phyloP scores from a whole-genome alignment of 1,140 invertebrate genomes.

The Heliconius melpomene region DNA sequence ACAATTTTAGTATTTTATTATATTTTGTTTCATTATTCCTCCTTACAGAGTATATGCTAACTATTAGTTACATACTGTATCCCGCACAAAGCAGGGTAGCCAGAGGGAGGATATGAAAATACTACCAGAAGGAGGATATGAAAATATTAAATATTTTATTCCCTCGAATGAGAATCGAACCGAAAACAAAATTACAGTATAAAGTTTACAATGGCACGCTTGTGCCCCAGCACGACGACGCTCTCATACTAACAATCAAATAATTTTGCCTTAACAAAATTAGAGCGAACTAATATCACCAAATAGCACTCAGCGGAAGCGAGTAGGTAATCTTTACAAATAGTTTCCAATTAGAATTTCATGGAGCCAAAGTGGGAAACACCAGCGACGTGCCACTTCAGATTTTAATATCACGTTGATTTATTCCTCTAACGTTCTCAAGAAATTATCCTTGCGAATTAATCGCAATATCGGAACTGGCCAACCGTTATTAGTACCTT shows the following conservation, averaged over 20 bases:
- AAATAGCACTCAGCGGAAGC: not conserved
- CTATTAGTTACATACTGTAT: too few relatives aligned
- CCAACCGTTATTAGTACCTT: slow-evolving; percentile 79
- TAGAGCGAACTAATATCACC: not conserved
- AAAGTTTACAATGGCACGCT: too few relatives aligned
- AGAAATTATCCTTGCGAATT: slow-evolving; percentile 62
- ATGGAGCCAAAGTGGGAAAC: slow-evolving; percentile 15
- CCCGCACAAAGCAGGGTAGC: too few relatives aligned
- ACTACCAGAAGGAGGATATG: too few relatives aligned
- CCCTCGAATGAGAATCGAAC: too few relatives aligned
- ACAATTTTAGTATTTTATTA: too few relatives aligned
- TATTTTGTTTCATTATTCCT: too few relatives aligned
- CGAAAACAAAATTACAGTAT: too few relatives aligned
- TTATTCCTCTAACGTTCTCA: slow-evolving; percentile 48
- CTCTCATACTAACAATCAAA: not conserved
- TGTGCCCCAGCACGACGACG: too few relatives aligned
- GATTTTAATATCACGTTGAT: slow-evolving; percentile 51
- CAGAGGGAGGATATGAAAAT: too few relatives aligned
- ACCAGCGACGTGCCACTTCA: slow-evolving; percentile 34
- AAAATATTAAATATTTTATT: too few relatives aligned
- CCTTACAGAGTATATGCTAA: too few relatives aligned
- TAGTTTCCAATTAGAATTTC: slow-evolving; percentile 22
- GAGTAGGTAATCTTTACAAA: slow-evolving; percentile 14
- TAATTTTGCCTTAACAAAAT: not conserved
- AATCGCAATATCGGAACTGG: slow-evolving; percentile 76